Base-by-base conservation (phyloP, 2,113 vertebrate species). In the Gasterosteus nipponicus region DNA sequence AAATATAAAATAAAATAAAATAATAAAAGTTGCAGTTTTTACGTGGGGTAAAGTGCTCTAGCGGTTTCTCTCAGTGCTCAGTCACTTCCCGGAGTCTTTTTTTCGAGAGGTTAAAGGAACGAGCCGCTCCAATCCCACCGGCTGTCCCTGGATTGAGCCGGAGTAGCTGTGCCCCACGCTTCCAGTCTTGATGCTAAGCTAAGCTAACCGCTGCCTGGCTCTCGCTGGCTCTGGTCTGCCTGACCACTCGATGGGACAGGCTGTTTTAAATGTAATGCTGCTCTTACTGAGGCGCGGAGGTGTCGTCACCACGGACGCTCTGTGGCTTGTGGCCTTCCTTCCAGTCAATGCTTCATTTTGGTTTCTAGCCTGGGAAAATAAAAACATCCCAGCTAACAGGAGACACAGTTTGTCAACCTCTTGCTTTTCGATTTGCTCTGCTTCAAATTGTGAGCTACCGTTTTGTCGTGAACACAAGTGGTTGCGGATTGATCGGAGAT, bases 311-410 rank as follows among this genome's bases (percentile, higher is more conserved):
- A 77, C 87, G 80, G 77, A 83, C 79, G 76, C 83, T 64, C 47
- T 82, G 87, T 38, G 85, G 88, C 51, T 85, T 90, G 78, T 75
- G 89, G 87, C 75, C 41, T 59, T 82, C 57, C 39, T 85, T 74
- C 66, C 84, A 87, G 77, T 78, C 68, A 72, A 29, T 75, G 51
- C 86, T 63, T 82, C 80, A 78, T 86, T 85, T 84, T 81, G 75
- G 70, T 87, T 85, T 90, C 63, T 9, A 72, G 65, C 68, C 75
- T 84, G 75, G 59, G 68, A 81, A 79, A 59, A 66, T 60, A 54
- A 62, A 68, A 41, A 22, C 41, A 4, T 29, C 47, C 0, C 29
- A n/a, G 49, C 73, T 73, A 75, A 69, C 29, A 73, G 22, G 70
- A 69, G 35, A 75, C 51, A 15, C 58, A 54, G 53, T 41, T 72